Percentiles rank a stretch among this genome's conserved stretches.
These are phyloP conservation scores for Danio choprae DNA, from an alignment of 2,797 vertebrate genomes.

Conservation along the genomic window DNA sequence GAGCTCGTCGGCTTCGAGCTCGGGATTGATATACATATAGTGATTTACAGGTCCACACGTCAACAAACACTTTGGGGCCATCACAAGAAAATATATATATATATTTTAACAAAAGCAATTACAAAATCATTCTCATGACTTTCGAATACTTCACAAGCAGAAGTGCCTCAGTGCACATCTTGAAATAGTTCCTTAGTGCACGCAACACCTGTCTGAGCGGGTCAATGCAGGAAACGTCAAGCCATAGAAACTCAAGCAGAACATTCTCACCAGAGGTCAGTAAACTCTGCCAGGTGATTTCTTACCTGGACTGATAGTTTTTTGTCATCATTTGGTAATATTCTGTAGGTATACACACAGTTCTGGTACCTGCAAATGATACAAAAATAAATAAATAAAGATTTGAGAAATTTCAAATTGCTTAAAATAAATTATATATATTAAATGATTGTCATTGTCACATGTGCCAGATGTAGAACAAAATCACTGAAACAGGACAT, in stretches of 20 bases:
- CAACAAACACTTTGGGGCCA: background rate
- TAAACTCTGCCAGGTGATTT: background rate
- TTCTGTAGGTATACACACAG: conserved; percentile 96
- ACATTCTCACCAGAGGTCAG: background rate
- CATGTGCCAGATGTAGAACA: background rate
- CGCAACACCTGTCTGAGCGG: conserved; percentile 25
- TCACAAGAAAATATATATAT: background rate
- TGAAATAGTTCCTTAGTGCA: conserved; percentile 30
- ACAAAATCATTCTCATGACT: background rate
- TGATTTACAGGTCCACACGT: background rate
- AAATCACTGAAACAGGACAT: background rate
- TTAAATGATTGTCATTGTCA: background rate
- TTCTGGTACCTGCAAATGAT: conserved; percentile 86
- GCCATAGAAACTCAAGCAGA: background rate
- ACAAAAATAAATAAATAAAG: conserved; percentile 18
- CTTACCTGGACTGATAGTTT: conserved; percentile 95
- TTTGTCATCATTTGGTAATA: conserved; percentile 92
- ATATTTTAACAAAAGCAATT: background rate
- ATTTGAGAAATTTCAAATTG: too few relatives aligned
- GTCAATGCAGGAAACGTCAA: background rate
- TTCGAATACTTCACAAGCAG: conserved; percentile 40
- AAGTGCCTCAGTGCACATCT: conserved; percentile 33
- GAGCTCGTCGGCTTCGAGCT: too few relatives aligned
- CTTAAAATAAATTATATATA: background rate
- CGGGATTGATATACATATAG: too few relatives aligned